Evolutionary conservation across 1,140 invertebrate genomes (phyloP).

Genomic region (Triops cancriformis): DNA sequence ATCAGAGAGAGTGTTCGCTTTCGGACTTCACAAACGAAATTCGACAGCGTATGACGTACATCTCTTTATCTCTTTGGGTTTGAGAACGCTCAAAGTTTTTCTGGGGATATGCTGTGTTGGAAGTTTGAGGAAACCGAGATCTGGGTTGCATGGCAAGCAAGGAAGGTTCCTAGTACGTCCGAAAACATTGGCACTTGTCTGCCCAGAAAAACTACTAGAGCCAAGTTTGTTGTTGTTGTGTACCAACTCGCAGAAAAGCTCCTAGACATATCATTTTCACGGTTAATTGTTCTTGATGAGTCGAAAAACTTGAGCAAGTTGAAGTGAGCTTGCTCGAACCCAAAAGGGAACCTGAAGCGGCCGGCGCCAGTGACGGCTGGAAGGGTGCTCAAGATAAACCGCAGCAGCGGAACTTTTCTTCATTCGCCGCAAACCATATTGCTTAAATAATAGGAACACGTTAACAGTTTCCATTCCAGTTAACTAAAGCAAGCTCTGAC

Average conservation of each 20-base stretch:
- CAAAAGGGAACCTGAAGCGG: not conserved
- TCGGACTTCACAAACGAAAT: too few species aligned
- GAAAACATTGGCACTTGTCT: not conserved
- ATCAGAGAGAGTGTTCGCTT: too few species aligned
- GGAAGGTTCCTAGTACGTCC: not conserved
- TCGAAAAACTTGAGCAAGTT: not conserved
- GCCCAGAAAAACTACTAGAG: not conserved
- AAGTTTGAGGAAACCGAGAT: not conserved
- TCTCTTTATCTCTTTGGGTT: too few species aligned
- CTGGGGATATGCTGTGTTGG: not conserved
- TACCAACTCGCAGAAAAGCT: not conserved
- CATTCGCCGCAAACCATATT: not conserved
- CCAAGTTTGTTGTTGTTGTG: not conserved
- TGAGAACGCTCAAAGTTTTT: too few species aligned
- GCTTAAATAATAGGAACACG: too few species aligned
- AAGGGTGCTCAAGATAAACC: not conserved
- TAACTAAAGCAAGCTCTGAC: too few species aligned
- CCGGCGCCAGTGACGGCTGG: slow-evolving; percentile 2
- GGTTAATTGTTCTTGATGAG: slow-evolving; percentile 10
- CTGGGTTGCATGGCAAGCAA: not conserved
- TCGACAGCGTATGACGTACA: too few species aligned
- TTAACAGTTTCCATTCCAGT: too few species aligned
- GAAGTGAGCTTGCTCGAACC: not conserved
- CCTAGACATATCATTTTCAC: slow-evolving; percentile 14
- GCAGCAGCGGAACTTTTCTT: not conserved